phyloP scores from a whole-genome alignment of 2,888 invertebrate genomes.

The Lithophane semibrunnea region DNA sequence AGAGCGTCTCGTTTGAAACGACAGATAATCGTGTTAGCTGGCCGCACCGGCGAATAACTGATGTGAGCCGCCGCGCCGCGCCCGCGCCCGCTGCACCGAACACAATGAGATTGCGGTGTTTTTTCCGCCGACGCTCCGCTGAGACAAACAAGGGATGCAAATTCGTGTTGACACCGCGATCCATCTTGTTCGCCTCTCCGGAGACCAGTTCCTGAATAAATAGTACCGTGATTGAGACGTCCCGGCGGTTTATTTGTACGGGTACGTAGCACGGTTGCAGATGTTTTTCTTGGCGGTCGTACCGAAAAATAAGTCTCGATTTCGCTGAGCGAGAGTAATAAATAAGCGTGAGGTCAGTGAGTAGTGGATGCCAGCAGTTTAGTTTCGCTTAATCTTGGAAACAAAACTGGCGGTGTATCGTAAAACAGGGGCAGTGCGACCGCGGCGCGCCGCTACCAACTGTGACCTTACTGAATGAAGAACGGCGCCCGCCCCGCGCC shows the following conservation, averaged over 20 bases:
- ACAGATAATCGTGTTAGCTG: conserved; percentile 90
- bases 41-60: conserved; percentile 88
- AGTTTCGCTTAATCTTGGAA: conserved; percentile 87
- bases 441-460: conserved; percentile 80
- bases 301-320: conserved; percentile 74
- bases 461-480: conserved; percentile 84
- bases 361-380: conserved; percentile 83
- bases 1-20: conserved; percentile 88
- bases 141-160: conserved; percentile 91
- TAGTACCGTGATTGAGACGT: conserved; percentile 87
- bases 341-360: conserved; percentile 79
- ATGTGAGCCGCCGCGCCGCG: conserved; percentile 77
- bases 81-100: conserved; percentile 84
- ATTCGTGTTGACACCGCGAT: conserved; percentile 90
- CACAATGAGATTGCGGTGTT: conserved; percentile 89
- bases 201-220: conserved; percentile 87
- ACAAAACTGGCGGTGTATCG: conserved; percentile 83
- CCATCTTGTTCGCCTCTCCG: conserved; percentile 89
- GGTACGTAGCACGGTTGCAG: conserved; percentile 78
- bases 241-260: conserved; percentile 82
- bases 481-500: conserved; percentile 75
- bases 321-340: conserved; percentile 72
- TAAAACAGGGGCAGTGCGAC: conserved; percentile 80
- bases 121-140: conserved; percentile 85
- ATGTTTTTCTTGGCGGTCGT: conserved; percentile 77